Evolutionary conservation across 2,113 vertebrate species (phyloP), one percentile per base, ranked within the genome.

Genomic region (Pardalotus punctatus): DNA sequence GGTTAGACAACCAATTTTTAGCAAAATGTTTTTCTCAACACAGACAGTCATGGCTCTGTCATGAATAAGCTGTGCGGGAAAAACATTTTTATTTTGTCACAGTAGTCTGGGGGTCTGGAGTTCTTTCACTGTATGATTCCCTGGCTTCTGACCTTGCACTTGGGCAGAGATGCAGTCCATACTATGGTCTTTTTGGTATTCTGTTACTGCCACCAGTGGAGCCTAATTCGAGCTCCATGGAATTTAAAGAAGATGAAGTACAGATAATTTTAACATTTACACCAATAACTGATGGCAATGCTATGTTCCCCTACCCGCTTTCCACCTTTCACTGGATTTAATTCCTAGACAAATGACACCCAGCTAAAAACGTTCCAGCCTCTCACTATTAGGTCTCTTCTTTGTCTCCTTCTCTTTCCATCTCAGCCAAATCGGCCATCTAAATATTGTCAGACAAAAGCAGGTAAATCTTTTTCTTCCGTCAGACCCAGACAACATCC

Each of bases 391-490:
- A 8, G 0, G 0, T 29, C 36, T 67, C 60, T 83, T 60, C 54
- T 90, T 94, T 93, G 76, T 91, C 40, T 87, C 53, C 56, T 64
- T 67, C 61, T 88, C 48, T 92, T 86, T 67, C 71, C 60, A 51
- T 5, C 62, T 78, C 65, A 70, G 58, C 47, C n/a, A 38, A 53
- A 53, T 18, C 24, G 0, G n/a, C 36, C 81, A 82, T 24, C 50
- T 79, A 89, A 93, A 88, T 90, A 90, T 72, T 62, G 74, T 18
- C 36, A 90, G 79, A 94, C 93, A 96, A 97, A 96, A 90, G 93
- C 92, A 78, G 48, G 83, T 61, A 95, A 95, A 97, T 95, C 90
- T 86, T 88, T 94, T 96, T 90, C 94, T 97, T 97, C 96, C 92
- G 42, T 71, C 71, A 23, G 72, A 42, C 48, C 67, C 92, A 97